Evolutionary conservation across 1,140 invertebrate species (phyloP).

Genomic region (Orius insidiosus): DNA sequence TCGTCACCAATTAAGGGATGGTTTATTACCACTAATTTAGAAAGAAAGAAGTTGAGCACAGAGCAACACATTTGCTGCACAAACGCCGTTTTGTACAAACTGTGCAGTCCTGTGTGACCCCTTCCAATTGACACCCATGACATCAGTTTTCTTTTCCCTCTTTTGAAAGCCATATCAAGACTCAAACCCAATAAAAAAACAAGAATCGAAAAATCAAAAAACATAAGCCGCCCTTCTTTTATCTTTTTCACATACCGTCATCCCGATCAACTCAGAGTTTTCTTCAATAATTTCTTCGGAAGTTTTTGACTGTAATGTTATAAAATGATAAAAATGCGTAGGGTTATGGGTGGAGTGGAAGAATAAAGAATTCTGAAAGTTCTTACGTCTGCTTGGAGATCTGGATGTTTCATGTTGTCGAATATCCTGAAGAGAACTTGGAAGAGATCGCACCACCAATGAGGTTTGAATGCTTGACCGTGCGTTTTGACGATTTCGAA

Average conservation of each 20-base stretch:
- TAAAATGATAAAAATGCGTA: not conserved
- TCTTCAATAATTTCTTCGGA: no score
- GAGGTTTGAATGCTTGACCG: constrained; percentile 77
- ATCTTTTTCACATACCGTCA: not conserved
- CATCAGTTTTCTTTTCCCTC: no score
- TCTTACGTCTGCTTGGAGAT: constrained; percentile 73
- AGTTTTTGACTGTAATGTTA: no score
- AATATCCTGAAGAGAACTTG: constrained; percentile 97
- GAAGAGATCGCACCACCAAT: constrained; percentile 99
- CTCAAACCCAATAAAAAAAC: not conserved
- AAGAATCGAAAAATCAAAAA: constrained; percentile 5
- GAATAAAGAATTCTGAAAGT: not conserved
- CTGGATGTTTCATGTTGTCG: constrained; percentile 96
- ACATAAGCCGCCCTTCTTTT: not conserved
- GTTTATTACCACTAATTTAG: no score
- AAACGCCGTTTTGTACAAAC: no score
- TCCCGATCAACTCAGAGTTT: no score
- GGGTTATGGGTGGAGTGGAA: not conserved
- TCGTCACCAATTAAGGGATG: no score
- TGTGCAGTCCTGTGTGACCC: no score
- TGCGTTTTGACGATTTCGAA: constrained; percentile 98
- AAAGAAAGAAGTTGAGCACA: no score
- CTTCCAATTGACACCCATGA: no score
- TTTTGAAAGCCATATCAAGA: no score
- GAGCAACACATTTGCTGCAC: no score